Evolutionary conservation across 2,797 vertebrate species (phyloP), one percentile per base, ranked within the genome.

Genomic region (Intellagama lesueurii): DNA sequence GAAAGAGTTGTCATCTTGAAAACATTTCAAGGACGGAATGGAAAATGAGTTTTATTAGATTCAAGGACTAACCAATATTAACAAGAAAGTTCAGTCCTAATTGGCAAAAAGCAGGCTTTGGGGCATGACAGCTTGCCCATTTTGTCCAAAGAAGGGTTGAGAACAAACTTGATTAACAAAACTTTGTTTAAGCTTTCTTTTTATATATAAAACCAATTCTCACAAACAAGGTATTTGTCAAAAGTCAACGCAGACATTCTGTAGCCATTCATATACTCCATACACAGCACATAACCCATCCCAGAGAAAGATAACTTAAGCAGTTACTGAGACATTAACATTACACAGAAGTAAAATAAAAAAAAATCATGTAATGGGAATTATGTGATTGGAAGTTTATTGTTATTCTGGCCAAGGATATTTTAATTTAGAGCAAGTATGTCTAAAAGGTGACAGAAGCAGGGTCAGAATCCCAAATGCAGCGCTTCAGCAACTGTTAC

Each of bases 51-150:
- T 92, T 92, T 88, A 94, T 92, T 94, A 2, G 91, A 88, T 93
- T 91, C 88, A 92, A 90, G 66, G 84, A 89, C 90, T 93, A 94
- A 95, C 86, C 90, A 66, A 35, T 91, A 93, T 95, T 95, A 94
- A 95, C 92, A 89, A 87, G 88, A 75, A 86, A 94, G 89, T 91
- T 81, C 40, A 87, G 64, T 89, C 87, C 47, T 30, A 92, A 87
- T 66, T 91, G 88, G 28, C 85, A 90, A 87, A 40, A 94, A 80
- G 87, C 87, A 82, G 86, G 69, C 90, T 95, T 91, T 91, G 73
- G 83, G 35, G 5, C 60, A 89, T 89, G 90, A 79, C 66, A 92
- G 77, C 70, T 93, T 92, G 88, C 92, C 94, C 93, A 92, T 95
- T 94, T 83, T 49, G 89, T 60, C 73, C 86, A 86, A 52, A 81